phyloP scores from a whole-genome alignment of 2,888 invertebrate genomes.

The Caenorhabditis imperialis region DNA sequence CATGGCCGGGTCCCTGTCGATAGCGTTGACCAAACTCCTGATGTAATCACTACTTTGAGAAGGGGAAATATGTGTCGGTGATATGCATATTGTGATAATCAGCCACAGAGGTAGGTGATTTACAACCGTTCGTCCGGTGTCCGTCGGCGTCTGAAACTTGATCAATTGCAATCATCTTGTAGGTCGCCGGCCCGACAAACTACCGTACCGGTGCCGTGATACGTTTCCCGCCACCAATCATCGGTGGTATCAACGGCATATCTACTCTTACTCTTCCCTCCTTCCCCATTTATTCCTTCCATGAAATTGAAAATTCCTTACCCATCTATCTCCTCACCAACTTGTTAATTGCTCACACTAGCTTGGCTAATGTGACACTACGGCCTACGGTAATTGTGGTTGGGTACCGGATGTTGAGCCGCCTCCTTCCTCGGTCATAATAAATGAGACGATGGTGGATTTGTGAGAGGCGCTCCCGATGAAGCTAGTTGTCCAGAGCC shows the following conservation, averaged over 20 bases:
- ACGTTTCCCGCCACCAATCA: conserved; percentile 6
- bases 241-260: not conserved
- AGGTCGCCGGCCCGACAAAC: conserved; percentile 42
- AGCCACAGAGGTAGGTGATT: conserved; percentile 39
- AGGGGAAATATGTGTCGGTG: conserved; percentile 39
- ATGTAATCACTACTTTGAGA: conserved; percentile 24
- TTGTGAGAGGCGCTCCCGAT: conserved; percentile 25
- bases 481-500: conserved; percentile 49
- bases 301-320: conserved; percentile 23
- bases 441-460: conserved; percentile 51
- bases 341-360: conserved; percentile 48
- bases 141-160: conserved; percentile 48
- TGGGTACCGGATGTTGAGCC: conserved; percentile 38
- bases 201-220: conserved; percentile 51
- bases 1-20: not conserved
- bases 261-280: not conserved
- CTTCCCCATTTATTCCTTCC: conserved; percentile 8
- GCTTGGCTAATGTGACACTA: conserved; percentile 38
- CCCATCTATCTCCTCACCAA: conserved; percentile 33
- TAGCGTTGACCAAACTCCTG: not conserved
- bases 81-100: conserved; percentile 51
- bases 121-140: conserved; percentile 43
- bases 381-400: conserved; percentile 46
- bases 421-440: conserved; percentile 40
- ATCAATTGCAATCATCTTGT: conserved; percentile 51